Base-by-base conservation (phyloP, 30 jellyfish, hydroid and myxozoan genomes). In the Aurelia sp. region DNA sequence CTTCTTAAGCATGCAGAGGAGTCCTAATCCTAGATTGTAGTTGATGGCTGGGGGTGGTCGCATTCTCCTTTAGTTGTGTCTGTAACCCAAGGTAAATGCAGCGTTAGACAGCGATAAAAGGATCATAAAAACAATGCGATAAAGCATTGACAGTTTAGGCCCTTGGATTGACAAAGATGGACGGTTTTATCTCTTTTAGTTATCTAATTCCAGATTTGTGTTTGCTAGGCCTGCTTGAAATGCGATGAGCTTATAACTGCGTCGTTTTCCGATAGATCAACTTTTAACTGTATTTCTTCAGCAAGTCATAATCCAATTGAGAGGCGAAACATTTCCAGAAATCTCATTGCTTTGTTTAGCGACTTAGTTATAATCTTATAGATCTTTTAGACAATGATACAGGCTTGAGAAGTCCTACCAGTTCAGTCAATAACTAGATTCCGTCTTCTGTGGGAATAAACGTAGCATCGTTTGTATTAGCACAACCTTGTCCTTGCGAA, bases 181-280 rank as follows among this genome's bases (percentile, higher is more conserved):
- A 55, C 79, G 79, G 44, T 69, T 69, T 69, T 69, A 40, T 40
- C 79, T 69, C 44, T 69, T 69, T 69, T 16, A 69, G 20, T 55
- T 51, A 33, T 50, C 60, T 69, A 69, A 69, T 69, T 69, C 79
- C 79, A 40, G 79, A 69, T 69, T 69, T 69, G 79, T 35, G 61
- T 69, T 17, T 33, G 31, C 61, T 69, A 23, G 79, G 21, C 79
- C 55, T 41, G 55, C 55, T 69, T 22, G 51, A 69, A 50, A 69
- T 41, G 55, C 51, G 79, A 69, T 69, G 79, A 69, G 62, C 79
- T 69, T 69, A 22, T 27, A 69, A 69, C 79, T 27, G 79, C 62
- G 79, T 69, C 62, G 21, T 27, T 22, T 69, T 69, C 55, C 27
- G 20, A 69, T 22, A 8, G 79, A 69, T 69, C 55, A 69, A 33